Base-by-base conservation (phyloP, 2,797 vertebrate species). In the Numenius phaeopus region DNA sequence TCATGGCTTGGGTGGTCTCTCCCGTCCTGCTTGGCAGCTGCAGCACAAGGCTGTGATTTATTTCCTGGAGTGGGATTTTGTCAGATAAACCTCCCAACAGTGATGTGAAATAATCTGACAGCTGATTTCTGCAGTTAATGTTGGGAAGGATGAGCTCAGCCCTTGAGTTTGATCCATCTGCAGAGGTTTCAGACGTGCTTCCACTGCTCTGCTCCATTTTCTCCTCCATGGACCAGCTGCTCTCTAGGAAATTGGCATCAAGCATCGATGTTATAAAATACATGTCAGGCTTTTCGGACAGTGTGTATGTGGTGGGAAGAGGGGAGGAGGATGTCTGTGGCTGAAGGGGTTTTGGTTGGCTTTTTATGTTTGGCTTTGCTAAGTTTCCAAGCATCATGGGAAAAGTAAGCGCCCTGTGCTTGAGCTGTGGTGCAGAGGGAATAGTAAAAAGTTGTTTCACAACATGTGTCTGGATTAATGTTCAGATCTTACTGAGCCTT, bases 1-100 rank as follows among this genome's bases (percentile, higher is more conserved):
- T 95, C 85, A 10, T 95, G 96, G 89, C 87, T 93, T 97, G 97
- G 94, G 96, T 97, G 96, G 97, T 97, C 95, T 89, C 76, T 67
- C 80, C 47, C 9, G 0, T 96, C 78, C 59, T 2, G 7, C 78
- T 89, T 90, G 95, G 86, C 95, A 97, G 96, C 95, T 95, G 95
- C 21, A 79, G 55, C 5, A 6, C 15, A 57, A 75, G 71, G 86
- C 95, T 92, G 52, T n/a, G 64, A 96, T 92, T 89, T 95, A 65
- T 95, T 94, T 89, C 83, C 86, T 5, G 0, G 42, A 62, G 55
- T 59, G 78, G 86, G n/a, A 30, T 97, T 95, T 83, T 92, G 86
- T 94, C 90, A 85, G 88, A 89, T 85, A 47, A 93, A 92, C 47
- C 61, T 89, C 80, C 61, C 72, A 67, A 59, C 83, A 85, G 62